A percentile compares a stretch with the other conserved stretches of the same genome.
Conservation (phyloP, 2,113 vertebrate genomes). For the Vidua chalybeata region DNA sequence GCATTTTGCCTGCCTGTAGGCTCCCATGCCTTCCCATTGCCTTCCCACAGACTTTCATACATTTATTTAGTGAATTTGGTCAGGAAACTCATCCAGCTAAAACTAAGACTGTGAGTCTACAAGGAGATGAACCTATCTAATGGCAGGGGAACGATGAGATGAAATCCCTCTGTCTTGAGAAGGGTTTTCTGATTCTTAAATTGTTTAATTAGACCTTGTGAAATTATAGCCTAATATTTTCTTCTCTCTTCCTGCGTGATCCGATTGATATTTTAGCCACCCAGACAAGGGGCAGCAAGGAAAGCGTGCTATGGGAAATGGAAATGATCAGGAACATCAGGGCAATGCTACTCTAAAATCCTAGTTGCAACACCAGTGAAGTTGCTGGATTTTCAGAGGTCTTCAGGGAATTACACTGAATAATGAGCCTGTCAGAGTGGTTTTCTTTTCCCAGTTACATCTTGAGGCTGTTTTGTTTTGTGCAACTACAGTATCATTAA, state of each 20-base stretch:
- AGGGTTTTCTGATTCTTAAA: background rate
- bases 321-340: background rate
- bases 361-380: background rate
- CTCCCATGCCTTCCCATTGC: background rate
- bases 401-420: background rate
- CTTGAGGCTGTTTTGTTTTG: background rate
- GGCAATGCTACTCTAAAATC: background rate
- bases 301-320: background rate
- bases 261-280: background rate
- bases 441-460: background rate
- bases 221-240: background rate
- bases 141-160: rapidly evolving
- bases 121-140: background rate
- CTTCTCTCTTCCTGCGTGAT: background rate
- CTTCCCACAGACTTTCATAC: background rate
- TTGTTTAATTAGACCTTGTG: background rate
- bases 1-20: background rate
- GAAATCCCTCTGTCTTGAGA: background rate
- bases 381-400: background rate
- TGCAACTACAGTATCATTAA: background rate
- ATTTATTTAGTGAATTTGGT: background rate
- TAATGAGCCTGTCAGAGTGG: background rate
- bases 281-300: background rate
- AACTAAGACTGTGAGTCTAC: rapidly evolving
- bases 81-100: background rate